Evolutionary conservation across 2,113 vertebrate genomes (phyloP), one percentile per base, ranked within the genome.

Genomic region (Bubo bubo): DNA sequence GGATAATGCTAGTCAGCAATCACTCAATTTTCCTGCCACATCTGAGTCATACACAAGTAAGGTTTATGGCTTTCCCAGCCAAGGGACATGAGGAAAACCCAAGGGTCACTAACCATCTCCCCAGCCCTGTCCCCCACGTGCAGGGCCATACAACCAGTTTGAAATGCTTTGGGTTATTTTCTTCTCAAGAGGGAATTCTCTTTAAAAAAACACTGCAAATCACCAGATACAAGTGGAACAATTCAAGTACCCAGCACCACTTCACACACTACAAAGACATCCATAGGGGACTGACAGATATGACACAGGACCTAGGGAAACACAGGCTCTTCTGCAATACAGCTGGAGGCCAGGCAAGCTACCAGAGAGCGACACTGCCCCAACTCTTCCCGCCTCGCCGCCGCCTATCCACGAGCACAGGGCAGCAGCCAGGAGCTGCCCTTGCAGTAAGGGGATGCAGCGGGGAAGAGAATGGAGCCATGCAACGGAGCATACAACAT

Each of bases 401-500:
- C 41, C 15, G 1, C 52, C 45, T 9, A 5, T 1, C 20, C 49
- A 3, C 2, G 2, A 35, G 47, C 30, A 6, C 21, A 11, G 17
- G 49, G 50, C 28, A 30, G 50, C 34, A 30, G 59, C 43, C 68
- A 41, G 26, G 32, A 90, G 62, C 74, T 79, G 79, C 79, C 71
- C 45, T 10, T 59, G 67, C 56, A 56, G 35, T 2, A 24, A 45
- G 17, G 16, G 49, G 14, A 68, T 18, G 35, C 37, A 73, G 63
- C 3, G 6, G 32, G 37, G 34, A 60, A 70, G 34, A 81, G 41
- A 63, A 39, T 0, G 1, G 32, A 91, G 68, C 30, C 77, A 52
- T 22, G 20, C 37, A 64, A 32, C 1, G 1, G 66, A 79, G 66
- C 19, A 35, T 1, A 43, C 3, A 3, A 26, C 0, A 0, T n/a